Conservation (phyloP, 2,797 vertebrate species). For the Lepilemur septentrionalis region DNA sequence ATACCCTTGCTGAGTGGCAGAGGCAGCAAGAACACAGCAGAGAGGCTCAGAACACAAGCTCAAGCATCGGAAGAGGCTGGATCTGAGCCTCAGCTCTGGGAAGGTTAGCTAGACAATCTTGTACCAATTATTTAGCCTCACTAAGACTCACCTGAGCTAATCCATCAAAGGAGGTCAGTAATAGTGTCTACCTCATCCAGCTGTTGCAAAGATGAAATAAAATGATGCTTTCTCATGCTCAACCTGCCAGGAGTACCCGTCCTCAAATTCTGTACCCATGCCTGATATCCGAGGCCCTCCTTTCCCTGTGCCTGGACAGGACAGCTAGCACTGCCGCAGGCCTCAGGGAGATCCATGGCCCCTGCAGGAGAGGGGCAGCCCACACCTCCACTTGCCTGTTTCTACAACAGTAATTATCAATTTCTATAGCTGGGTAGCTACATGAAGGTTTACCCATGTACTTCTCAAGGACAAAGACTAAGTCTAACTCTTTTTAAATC, state of each 20-base stretch:
- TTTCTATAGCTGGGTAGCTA: background rate
- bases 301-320: background rate
- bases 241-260: background rate
- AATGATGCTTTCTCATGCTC: too few species aligned
- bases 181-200: too few species aligned
- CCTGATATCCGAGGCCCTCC: accelerated
- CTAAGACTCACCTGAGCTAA: accelerated
- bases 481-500: background rate
- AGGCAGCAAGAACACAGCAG: too few species aligned
- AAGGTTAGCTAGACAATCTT: accelerated
- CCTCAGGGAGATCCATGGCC: background rate
- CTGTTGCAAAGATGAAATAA: background rate
- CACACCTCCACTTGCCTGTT: too few species aligned
- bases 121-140: too few species aligned
- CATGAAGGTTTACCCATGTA: background rate
- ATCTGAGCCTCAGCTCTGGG: background rate
- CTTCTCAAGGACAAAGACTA: background rate
- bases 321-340: background rate
- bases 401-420: background rate
- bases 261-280: background rate
- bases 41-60: accelerated
- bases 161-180: background rate
- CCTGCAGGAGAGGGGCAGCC: background rate
- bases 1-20: accelerated
- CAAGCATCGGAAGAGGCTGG: accelerated